These are phyloP conservation scores for Mugil cephalus DNA, from an alignment of 2,113 vertebrate species.

Conservation along the genomic window DNA sequence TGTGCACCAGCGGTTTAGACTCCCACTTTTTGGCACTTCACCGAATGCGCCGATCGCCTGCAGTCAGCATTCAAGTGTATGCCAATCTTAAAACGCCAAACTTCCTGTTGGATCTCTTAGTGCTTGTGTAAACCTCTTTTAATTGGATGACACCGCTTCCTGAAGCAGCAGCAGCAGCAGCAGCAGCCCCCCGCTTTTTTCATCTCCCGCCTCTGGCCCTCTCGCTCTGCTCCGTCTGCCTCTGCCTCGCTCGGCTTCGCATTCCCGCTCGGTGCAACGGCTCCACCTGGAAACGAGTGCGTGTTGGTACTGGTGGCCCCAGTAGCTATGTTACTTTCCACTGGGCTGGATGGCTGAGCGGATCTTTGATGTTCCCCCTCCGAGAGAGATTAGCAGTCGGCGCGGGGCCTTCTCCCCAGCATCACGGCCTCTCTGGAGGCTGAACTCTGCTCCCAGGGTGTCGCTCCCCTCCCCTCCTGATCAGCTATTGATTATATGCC, in stretches of 20 bases:
- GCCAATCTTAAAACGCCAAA: background rate
- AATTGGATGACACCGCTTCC: slow-evolving; percentile 9
- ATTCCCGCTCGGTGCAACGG: slow-evolving; percentile 16
- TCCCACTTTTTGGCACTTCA: background rate
- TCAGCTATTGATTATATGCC: slow-evolving; percentile 62
- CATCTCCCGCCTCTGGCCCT: background rate
- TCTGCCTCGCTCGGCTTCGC: slow-evolving; percentile 18
- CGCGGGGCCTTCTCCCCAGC: slow-evolving; percentile 67
- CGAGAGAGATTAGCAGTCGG: slow-evolving; percentile 87
- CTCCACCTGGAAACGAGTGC: slow-evolving; percentile 71
- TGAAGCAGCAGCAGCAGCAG: too few relatives aligned
- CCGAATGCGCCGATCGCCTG: background rate
- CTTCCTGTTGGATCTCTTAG: background rate
- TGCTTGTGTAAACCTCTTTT: slow-evolving; percentile 28
- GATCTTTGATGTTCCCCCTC: slow-evolving; percentile 88
- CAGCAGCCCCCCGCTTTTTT: slow-evolving; percentile 5
- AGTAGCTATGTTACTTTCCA: slow-evolving; percentile 85
- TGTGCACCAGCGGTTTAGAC: background rate
- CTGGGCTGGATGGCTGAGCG: slow-evolving; percentile 69
- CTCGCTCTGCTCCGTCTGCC: background rate
- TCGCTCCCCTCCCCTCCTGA: slow-evolving; percentile 41
- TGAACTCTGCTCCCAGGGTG: background rate
- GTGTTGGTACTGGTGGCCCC: slow-evolving; percentile 90
- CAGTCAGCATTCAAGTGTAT: background rate
- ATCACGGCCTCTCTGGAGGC: slow-evolving; percentile 31